Evolutionary conservation across 2,888 invertebrate species (phyloP).

Genomic region (Ochropacha duplaris): DNA sequence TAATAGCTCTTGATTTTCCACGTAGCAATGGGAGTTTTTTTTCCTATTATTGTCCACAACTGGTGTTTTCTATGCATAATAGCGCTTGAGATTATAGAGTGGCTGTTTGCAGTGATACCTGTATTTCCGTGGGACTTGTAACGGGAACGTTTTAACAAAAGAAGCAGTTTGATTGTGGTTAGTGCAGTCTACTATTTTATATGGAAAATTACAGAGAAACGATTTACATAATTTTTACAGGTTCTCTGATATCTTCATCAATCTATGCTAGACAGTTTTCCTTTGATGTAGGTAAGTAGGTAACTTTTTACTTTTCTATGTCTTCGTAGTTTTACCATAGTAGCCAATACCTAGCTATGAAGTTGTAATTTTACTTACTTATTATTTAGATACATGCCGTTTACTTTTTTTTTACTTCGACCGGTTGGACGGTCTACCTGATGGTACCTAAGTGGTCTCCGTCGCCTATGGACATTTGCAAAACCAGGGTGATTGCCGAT

Average conservation of each 20-base stretch:
- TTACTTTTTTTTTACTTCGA: too few relatives aligned
- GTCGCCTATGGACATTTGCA: too few relatives aligned
- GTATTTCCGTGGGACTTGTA: constrained; percentile 64
- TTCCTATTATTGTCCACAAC: constrained; percentile 54
- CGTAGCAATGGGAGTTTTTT: constrained; percentile 64
- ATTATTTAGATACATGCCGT: too few relatives aligned
- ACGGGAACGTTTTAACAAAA: constrained; percentile 69
- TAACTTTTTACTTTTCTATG: too few relatives aligned
- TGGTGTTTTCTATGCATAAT: constrained; percentile 73
- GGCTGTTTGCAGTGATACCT: constrained; percentile 56
- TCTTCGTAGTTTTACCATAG: neutral
- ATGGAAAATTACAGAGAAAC: constrained; percentile 59
- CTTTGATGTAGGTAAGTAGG: constrained; percentile 2
- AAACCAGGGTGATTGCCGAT: too few relatives aligned
- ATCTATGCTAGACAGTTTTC: constrained; percentile 10
- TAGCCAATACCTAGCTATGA: too few relatives aligned
- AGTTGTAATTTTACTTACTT: too few relatives aligned
- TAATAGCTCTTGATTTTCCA: constrained; percentile 71
- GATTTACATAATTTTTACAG: constrained; percentile 34
- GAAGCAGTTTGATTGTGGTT: constrained; percentile 48
- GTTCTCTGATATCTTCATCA: constrained; percentile 11
- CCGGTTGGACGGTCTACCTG: too few relatives aligned
- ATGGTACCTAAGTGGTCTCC: too few relatives aligned
- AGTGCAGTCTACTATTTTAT: constrained; percentile 50
- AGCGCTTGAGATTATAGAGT: constrained; percentile 65